phyloP scores from a whole-genome alignment of 2,888 invertebrate genomes.

The Oxyteleia sp. region DNA sequence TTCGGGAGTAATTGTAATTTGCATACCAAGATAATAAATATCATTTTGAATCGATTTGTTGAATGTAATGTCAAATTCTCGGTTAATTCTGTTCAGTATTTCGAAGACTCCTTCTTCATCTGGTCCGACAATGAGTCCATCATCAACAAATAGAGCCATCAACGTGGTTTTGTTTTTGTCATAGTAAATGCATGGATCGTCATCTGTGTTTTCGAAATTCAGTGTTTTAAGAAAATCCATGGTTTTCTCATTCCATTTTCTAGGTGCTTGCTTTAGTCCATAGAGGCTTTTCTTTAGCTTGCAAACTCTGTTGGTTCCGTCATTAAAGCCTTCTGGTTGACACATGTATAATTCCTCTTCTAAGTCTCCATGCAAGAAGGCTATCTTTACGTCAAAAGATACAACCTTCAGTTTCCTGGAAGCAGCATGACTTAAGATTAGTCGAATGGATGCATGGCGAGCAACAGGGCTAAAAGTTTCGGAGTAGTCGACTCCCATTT shows the following conservation, averaged over 20 bases:
- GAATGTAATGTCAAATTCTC: neutral
- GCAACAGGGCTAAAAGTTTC: constrained; percentile 63
- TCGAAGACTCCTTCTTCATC: constrained; percentile 62
- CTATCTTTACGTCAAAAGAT: constrained; percentile 80
- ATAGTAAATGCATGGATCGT: constrained; percentile 79
- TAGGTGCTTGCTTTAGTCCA: constrained; percentile 82
- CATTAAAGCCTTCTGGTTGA: constrained; percentile 81
- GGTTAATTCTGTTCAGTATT: constrained; percentile 10
- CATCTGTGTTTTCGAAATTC: constrained; percentile 75
- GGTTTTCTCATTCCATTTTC: constrained; percentile 81
- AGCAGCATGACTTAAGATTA: constrained; percentile 74
- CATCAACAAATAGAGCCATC: constrained; percentile 77
- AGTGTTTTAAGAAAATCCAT: constrained; percentile 74
- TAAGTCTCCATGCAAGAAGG: neutral
- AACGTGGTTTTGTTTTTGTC: no score
- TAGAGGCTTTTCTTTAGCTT: constrained; percentile 74
- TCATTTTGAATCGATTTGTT: neutral
- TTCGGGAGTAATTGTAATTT: constrained; percentile 58
- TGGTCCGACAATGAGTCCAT: constrained; percentile 74
- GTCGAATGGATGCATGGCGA: constrained; percentile 75
- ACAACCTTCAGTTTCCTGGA: constrained; percentile 5
- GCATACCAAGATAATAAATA: constrained; percentile 76
- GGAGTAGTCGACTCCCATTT: constrained; percentile 77
- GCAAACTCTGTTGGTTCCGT: constrained; percentile 79
- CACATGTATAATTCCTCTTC: constrained; percentile 74